phyloP scores from a whole-genome alignment of 2,888 invertebrate genomes.

The Eupithecia tripunctaria region DNA sequence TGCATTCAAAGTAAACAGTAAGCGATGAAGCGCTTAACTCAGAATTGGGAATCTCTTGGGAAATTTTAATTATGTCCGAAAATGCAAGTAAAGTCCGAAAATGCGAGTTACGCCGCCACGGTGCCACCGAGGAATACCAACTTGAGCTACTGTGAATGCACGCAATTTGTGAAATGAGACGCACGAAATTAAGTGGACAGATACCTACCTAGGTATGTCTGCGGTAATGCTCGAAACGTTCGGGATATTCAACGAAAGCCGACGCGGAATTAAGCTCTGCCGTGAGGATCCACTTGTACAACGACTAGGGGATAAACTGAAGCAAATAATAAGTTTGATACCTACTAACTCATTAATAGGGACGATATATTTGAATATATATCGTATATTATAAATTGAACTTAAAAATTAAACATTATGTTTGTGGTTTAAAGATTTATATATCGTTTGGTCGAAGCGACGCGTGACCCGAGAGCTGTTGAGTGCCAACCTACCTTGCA shows the following conservation, averaged over 20 bases:
- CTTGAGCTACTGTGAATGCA: constrained; percentile 28
- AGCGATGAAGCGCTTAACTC: constrained; percentile 40
- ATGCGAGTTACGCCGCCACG: constrained; percentile 55
- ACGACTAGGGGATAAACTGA: not conserved
- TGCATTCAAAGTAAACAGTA: constrained; percentile 29
- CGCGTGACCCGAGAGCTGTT: too few relatives aligned
- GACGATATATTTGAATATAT: too few relatives aligned
- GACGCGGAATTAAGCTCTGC: not conserved
- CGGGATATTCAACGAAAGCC: not conserved
- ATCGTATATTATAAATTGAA: too few relatives aligned
- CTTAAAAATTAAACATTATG: too few relatives aligned
- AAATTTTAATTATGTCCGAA: constrained; percentile 65
- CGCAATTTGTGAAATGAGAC: constrained; percentile 33
- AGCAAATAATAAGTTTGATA: not conserved
- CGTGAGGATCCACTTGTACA: not conserved
- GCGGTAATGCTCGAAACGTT: not conserved
- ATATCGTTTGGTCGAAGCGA: too few relatives aligned
- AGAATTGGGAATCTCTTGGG: constrained; percentile 47
- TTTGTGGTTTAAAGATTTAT: too few relatives aligned
- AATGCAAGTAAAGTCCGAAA: constrained; percentile 60
- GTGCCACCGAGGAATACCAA: constrained; percentile 35
- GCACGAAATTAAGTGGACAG: constrained; percentile 19
- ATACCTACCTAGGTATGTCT: not conserved
- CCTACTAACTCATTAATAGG: not conserved
- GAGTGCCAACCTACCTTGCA: too few relatives aligned